These are phyloP conservation scores for Tenualosa thibaudeaui DNA, from an alignment of 2,797 vertebrate species.

Conservation along the genomic window DNA sequence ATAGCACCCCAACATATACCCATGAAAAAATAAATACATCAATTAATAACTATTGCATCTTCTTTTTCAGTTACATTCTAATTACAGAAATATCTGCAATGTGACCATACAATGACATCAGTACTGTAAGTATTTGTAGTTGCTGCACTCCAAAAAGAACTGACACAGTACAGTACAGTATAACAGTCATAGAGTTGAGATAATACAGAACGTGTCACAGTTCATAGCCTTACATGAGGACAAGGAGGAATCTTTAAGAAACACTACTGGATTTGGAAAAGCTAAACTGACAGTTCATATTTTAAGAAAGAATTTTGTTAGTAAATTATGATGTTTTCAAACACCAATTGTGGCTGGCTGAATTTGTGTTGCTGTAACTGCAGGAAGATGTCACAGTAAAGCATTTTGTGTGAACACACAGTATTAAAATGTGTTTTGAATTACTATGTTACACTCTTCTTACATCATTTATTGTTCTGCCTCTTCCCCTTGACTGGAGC, in stretches of 20 bases:
- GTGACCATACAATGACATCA: background rate
- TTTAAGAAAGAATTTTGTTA: background rate
- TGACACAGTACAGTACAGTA: no score
- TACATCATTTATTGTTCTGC: background rate
- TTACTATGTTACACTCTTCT: background rate
- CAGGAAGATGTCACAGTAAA: background rate
- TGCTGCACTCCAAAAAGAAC: background rate
- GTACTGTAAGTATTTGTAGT: background rate
- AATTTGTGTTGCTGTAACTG: background rate
- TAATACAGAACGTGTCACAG: background rate
- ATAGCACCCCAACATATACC: background rate
- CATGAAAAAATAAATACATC: background rate
- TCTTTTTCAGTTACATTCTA: background rate
- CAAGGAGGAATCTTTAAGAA: background rate
- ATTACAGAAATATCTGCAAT: conserved; percentile 1
- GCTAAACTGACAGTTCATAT: background rate
- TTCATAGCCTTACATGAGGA: background rate
- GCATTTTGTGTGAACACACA: background rate
- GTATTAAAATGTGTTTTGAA: background rate
- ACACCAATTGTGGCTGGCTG: background rate
- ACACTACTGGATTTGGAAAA: background rate
- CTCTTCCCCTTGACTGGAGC: background rate
- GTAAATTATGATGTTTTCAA: background rate
- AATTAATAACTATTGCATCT: background rate
- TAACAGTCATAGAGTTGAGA: no score